These are phyloP conservation scores for Phaedon cochleariae DNA, from an alignment of 2,888 invertebrate genomes.

Conservation along the genomic window DNA sequence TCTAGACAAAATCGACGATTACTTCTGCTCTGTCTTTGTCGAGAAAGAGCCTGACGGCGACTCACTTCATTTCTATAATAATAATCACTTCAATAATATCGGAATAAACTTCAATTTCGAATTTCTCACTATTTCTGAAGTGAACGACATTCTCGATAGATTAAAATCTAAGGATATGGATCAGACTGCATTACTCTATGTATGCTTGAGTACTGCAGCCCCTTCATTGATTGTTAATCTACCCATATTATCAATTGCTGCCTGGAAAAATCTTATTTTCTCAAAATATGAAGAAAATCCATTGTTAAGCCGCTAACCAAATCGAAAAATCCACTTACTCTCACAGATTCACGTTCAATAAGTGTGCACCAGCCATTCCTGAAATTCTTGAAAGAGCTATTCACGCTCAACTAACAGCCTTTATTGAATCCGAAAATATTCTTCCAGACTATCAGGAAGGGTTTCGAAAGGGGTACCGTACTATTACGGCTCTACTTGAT, in stretches of 20 bases:
- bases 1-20: neutral
- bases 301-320: slow-evolving; percentile 1
- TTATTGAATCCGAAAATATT: neutral
- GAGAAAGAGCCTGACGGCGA: neutral
- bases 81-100: neutral
- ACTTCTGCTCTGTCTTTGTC: neutral
- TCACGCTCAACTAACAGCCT: slow-evolving; percentile 1
- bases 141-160: neutral
- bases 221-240: slow-evolving; percentile 5
- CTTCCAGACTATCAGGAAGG: slow-evolving; percentile 3
- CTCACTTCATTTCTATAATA: neutral
- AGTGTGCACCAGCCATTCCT: neutral
- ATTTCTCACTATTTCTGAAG: neutral
- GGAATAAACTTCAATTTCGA: neutral
- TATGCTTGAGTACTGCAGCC: slow-evolving; percentile 14
- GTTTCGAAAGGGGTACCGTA: slow-evolving; percentile 5
- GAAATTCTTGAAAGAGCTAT: slow-evolving; percentile 1
- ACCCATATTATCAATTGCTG: slow-evolving; percentile 6
- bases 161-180: neutral
- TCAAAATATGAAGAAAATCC: neutral
- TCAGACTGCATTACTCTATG: neutral
- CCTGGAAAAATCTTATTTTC: slow-evolving; percentile 7
- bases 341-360: slow-evolving; percentile 2
- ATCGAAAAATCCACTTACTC: neutral
- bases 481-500: slow-evolving; percentile 3